Evolutionary conservation across 1,140 invertebrate genomes (phyloP).

Genomic region (Scaptomyza pallida): DNA sequence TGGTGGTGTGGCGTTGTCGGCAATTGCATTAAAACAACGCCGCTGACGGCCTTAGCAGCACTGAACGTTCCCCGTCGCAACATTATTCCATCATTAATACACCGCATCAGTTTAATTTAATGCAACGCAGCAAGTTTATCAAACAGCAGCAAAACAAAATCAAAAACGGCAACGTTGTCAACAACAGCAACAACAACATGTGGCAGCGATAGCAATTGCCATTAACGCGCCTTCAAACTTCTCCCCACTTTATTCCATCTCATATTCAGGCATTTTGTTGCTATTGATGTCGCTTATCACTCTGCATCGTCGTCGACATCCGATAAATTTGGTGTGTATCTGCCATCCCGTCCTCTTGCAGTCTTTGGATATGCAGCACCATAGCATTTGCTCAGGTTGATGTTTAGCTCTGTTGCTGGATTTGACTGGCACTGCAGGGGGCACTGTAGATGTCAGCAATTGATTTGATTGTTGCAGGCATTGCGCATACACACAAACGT

Average conservation of each 20-base stretch:
- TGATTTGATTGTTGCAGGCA: constrained; percentile 50
- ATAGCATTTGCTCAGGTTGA: constrained; percentile 5
- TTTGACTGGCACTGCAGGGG: constrained; percentile 16
- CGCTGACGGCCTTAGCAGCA: constrained; percentile 15
- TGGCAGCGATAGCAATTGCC: constrained; percentile 59
- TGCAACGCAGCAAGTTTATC: constrained; percentile 79
- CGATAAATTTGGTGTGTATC: constrained; percentile 23
- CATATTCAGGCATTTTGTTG: constrained; percentile 39
- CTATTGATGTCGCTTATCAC: constrained; percentile 40
- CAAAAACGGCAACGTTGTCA: constrained; percentile 59
- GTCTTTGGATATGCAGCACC: neutral
- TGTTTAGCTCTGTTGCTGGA: neutral
- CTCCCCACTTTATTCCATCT: neutral
- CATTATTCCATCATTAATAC: constrained; percentile 60
- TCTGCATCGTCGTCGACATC: constrained; percentile 11
- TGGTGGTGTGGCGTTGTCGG: constrained; percentile 50
- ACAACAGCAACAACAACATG: constrained; percentile 58
- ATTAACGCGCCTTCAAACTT: constrained; percentile 39
- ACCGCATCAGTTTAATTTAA: constrained; percentile 80
- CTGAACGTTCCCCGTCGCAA: neutral
- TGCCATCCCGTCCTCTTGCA: constrained; percentile 16
- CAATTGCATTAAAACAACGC: constrained; percentile 67
- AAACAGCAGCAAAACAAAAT: constrained; percentile 51
- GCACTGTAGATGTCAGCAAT: constrained; percentile 41
- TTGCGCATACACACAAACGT: constrained; percentile 11